These are phyloP conservation scores for Eupithecia inturbata DNA, from an alignment of 2,888 invertebrate species.

Conservation along the genomic window DNA sequence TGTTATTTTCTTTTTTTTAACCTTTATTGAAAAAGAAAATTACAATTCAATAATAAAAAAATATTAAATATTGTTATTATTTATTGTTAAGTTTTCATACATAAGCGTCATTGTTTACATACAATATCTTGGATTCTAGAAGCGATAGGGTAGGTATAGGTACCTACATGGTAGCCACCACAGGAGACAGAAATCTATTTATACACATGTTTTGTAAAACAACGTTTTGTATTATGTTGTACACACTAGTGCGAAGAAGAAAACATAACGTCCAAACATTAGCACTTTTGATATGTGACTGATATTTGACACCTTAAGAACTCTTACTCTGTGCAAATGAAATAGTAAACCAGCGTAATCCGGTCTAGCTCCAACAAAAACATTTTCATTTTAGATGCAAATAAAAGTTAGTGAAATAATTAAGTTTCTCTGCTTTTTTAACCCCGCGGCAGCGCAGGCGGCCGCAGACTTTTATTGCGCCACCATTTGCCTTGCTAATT, in stretches of 20 bases:
- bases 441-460: background rate
- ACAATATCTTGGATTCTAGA: no score
- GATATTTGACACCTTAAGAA: background rate
- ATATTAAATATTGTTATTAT: no score
- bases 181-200: background rate
- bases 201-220: background rate
- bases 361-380: background rate
- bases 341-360: background rate
- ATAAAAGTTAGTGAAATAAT: slow-evolving; percentile 5
- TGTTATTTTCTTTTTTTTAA: no score
- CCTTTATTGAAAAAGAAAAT: no score
- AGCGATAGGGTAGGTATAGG: no score
- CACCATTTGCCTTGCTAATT: slow-evolving; percentile 34
- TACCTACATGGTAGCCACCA: no score
- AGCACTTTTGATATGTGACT: background rate
- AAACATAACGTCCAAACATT: background rate
- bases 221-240: background rate
- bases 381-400: slow-evolving; percentile 10
- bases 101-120: no score
- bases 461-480: slow-evolving; percentile 31
- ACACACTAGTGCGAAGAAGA: background rate
- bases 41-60: no score
- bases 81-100: no score
- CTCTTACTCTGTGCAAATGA: background rate
- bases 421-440: background rate